Conservation (phyloP, 92 coral and sea anemone species). For the Paramuricea clavata region DNA sequence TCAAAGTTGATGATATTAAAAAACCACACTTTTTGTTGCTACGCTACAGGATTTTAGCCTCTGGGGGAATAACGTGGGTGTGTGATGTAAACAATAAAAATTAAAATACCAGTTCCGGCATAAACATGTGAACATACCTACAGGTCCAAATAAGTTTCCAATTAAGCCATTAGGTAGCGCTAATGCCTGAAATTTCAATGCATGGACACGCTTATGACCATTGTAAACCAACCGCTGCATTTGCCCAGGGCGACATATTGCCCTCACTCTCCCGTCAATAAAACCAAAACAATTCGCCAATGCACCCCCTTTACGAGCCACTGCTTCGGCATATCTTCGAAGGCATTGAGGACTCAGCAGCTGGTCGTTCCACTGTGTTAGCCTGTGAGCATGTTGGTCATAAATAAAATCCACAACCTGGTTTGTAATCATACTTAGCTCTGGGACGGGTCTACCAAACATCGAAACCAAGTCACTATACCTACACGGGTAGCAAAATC, state of each 20-base stretch:
- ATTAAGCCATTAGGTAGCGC: slow-evolving; percentile 13
- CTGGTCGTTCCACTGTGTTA: slow-evolving; percentile 56
- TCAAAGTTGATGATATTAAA: no score
- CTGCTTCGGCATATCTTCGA: no score
- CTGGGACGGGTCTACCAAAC: slow-evolving; percentile 68
- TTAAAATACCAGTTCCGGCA: background rate
- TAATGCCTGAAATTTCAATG: slow-evolving; percentile 8
- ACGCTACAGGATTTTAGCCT: no score
- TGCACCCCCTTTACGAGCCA: no score
- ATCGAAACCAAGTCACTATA: slow-evolving; percentile 63
- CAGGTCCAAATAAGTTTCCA: slow-evolving; percentile 16
- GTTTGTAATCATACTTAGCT: slow-evolving; percentile 62
- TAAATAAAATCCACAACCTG: slow-evolving; percentile 50
- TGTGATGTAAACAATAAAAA: no score
- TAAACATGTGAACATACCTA: no score
- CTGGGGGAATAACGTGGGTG: no score
- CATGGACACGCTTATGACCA: slow-evolving; percentile 19
- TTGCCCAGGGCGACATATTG: slow-evolving; percentile 63
- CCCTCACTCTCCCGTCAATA: slow-evolving; percentile 33
- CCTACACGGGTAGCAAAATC: slow-evolving; percentile 70
- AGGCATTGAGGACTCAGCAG: no score
- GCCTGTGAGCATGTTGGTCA: slow-evolving; percentile 35
- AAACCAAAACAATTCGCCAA: slow-evolving; percentile 47
- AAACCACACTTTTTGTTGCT: no score
- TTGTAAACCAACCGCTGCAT: slow-evolving; percentile 57